These are phyloP conservation scores for Schmidtea mediterranea DNA, from an alignment of 1,140 invertebrate species.

Conservation along the genomic window DNA sequence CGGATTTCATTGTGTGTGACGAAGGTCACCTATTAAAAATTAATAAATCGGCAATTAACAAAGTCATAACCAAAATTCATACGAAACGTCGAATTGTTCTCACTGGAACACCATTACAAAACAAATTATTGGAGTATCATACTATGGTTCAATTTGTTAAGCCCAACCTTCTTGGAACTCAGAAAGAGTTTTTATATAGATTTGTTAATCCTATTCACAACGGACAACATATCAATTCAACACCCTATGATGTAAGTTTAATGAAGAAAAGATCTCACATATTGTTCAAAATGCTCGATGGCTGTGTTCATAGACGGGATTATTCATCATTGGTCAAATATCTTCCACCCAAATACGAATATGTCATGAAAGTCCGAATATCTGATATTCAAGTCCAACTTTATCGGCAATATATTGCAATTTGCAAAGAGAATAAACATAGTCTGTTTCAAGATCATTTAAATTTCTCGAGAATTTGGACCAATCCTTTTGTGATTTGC, in stretches of 20 bases:
- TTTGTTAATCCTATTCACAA: conserved; percentile 45
- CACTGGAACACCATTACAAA: conserved; percentile 78
- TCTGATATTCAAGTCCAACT: conserved; percentile 53
- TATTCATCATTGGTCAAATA: conserved; percentile 66
- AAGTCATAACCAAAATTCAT: conserved; percentile 48
- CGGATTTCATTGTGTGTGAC: conserved; percentile 67
- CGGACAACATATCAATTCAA: conserved; percentile 74
- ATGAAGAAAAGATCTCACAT: conserved; percentile 82
- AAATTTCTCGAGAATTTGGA: conserved; percentile 59
- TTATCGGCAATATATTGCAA: conserved; percentile 35
- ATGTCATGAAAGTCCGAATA: conserved; percentile 58
- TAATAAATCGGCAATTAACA: conserved; percentile 50
- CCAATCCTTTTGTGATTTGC: conserved; percentile 61
- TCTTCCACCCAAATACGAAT: conserved; percentile 75
- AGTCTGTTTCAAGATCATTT: conserved; percentile 58
- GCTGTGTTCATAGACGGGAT: conserved; percentile 65
- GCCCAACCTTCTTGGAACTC: conserved; percentile 60
- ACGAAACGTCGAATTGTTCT: conserved; percentile 54
- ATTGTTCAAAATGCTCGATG: conserved; percentile 62
- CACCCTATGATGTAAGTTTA: conserved; percentile 51
- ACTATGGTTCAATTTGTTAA: conserved; percentile 90
- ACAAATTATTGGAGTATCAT: conserved; percentile 80
- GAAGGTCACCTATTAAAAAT: conserved; percentile 83
- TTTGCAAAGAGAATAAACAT: conserved; percentile 9
- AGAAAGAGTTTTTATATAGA: conserved; percentile 56